Conservation (phyloP, 2,113 vertebrate genomes). For the Xiphorhynchus elegans region DNA sequence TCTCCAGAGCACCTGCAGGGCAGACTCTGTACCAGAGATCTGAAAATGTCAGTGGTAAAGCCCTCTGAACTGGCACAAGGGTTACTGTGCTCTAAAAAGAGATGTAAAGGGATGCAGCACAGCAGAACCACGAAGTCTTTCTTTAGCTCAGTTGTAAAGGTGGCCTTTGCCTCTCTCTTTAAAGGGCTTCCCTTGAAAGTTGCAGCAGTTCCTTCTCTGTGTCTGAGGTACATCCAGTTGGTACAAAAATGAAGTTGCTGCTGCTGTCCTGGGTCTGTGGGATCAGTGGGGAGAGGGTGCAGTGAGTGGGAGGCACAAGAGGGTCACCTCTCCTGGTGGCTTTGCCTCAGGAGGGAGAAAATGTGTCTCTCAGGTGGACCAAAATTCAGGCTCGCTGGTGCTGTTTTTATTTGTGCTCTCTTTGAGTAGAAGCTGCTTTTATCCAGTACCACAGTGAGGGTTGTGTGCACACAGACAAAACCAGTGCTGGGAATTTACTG, state of each 20-base stretch:
- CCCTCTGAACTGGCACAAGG: neutral
- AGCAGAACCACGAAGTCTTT: neutral
- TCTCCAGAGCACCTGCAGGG: neutral
- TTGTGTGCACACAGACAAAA: neutral
- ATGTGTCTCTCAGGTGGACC: neutral
- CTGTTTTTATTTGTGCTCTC: neutral
- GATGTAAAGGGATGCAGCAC: neutral
- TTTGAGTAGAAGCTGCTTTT: neutral
- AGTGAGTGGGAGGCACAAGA: fast-evolving
- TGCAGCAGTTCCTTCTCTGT: neutral
- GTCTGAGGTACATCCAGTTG: neutral
- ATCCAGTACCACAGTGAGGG: neutral
- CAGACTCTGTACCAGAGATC: neutral
- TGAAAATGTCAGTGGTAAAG: neutral
- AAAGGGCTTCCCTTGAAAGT: neutral
- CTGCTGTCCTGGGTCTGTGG: neutral
- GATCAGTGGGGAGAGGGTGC: neutral
- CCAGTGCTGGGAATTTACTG: neutral
- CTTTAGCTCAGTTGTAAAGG: neutral
- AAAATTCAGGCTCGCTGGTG: neutral
- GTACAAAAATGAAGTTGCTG: neutral
- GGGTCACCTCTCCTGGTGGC: neutral
- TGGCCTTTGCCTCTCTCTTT: neutral
- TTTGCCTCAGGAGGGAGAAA: neutral
- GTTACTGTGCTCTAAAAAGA: neutral